Evolutionary conservation across 1,140 invertebrate species (phyloP), one percentile per base, ranked within the genome.

Genomic region (Drosophila varians): DNA sequence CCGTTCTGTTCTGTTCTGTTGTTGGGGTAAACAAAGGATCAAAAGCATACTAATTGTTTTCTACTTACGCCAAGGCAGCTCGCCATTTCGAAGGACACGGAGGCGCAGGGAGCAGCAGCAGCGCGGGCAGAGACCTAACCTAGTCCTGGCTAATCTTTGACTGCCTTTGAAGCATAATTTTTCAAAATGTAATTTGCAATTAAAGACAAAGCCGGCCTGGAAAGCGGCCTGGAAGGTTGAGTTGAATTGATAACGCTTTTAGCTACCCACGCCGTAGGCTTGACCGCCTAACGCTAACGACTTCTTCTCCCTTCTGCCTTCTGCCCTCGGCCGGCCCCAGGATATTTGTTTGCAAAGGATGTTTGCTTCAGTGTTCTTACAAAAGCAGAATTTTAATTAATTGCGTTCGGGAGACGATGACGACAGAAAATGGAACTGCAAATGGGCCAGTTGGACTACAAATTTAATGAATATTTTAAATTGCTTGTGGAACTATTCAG

Each of bases 21-120:
- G 78, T 86, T 78, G 74, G 65, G 74, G 86, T 89, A 89, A 89
- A 89, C 79, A 89, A 89, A 86, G 86, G 86, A 89, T 89, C 86
- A 89, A 89, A 89, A 89, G 80, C 86, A 69, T 71, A 89, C 79
- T 89, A 89, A 89, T 89, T 89, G 80, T 89, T 89, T 89, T 87
- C 77, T 88, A 75, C 82, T 89, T 89, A 79, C 56, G 62, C 68
- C 40, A 76, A 57, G 77, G 62, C 65, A 49, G 55, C 34, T 72
- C 23, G 53, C 66, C 54, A 71, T 49, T 40, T 34, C 26, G 23
- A 45, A 46, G 70, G 25, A 34, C 70, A 31, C 11, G 4, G 31
- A 2, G 19, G 23, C 7, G 18, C 25, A 21, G 18, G 31, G 26
- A 26, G 23, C 52, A 38, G 52, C n/a, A 46, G 21, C 19, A 31